A percentile compares a stretch with the other conserved stretches of the same genome.
Conservation (phyloP, 1,140 invertebrate genomes). For the Ceratoteleas bidentatus region DNA sequence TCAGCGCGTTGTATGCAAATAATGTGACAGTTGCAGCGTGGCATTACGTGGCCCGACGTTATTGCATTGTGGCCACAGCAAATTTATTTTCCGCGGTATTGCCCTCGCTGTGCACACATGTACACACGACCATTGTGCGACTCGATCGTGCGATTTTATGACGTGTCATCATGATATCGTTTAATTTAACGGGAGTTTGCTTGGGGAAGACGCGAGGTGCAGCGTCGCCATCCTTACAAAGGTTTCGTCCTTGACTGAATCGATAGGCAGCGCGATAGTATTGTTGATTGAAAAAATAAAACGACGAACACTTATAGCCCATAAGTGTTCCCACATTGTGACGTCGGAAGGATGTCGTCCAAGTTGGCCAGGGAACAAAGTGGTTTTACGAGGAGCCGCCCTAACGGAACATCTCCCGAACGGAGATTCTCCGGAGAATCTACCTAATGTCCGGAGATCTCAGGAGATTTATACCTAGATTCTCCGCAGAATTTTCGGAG, state of each 20-base stretch:
- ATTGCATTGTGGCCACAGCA: constrained; percentile 57
- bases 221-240: constrained; percentile 30
- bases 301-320: background rate
- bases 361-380: too few species aligned
- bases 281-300: constrained; percentile 45
- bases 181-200: constrained; percentile 65
- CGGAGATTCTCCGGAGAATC: too few species aligned
- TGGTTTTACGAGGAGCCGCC: constrained; percentile 1
- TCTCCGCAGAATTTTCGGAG: too few species aligned
- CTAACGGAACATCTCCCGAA: too few species aligned
- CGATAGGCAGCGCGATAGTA: constrained; percentile 37
- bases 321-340: too few species aligned
- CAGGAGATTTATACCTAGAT: too few species aligned
- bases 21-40: constrained; percentile 49
- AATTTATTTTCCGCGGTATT: constrained; percentile 64
- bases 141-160: constrained; percentile 62
- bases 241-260: constrained; percentile 45
- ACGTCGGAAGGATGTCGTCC: background rate
- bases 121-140: constrained; percentile 47
- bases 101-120: constrained; percentile 41
- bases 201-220: constrained; percentile 32
- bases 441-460: too few species aligned
- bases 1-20: constrained; percentile 52
- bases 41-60: constrained; percentile 54
- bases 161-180: constrained; percentile 68